These are phyloP conservation scores for Anguilla pacifica DNA, from an alignment of 2,797 vertebrate genomes.

Conservation along the genomic window DNA sequence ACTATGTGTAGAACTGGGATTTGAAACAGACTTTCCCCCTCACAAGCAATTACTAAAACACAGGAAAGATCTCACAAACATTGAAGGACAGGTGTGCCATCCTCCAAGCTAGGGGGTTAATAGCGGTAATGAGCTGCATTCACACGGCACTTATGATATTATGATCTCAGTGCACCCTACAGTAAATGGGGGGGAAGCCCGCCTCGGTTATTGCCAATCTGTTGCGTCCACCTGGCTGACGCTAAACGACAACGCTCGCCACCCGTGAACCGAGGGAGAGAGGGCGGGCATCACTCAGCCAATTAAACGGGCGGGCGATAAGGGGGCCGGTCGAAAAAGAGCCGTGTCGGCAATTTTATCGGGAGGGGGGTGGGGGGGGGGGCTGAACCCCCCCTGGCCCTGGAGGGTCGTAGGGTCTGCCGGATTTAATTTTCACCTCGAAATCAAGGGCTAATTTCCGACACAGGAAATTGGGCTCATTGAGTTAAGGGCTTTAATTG, in stretches of 20 bases:
- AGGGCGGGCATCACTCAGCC: not conserved
- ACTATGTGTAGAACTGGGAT: not conserved
- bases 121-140: not conserved
- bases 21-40: not conserved
- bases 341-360: not conserved
- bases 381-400: not conserved
- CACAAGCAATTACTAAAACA: not conserved
- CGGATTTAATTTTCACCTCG: not conserved
- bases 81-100: not conserved
- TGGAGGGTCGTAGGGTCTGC: not conserved
- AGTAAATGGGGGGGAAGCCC: not conserved
- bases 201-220: not conserved
- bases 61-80: not conserved
- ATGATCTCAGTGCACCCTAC: not conserved
- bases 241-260: not conserved
- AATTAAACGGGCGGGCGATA: not conserved
- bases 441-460: not conserved
- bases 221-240: not conserved
- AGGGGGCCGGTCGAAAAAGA: not conserved
- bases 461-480: not conserved
- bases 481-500: not conserved
- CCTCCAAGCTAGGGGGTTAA: not conserved
- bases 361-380: no score
- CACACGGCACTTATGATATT: not conserved
- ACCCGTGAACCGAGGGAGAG: not conserved